Base-by-base conservation (phyloP, 2,888 invertebrate genomes). In the Tineola bisselliella region DNA sequence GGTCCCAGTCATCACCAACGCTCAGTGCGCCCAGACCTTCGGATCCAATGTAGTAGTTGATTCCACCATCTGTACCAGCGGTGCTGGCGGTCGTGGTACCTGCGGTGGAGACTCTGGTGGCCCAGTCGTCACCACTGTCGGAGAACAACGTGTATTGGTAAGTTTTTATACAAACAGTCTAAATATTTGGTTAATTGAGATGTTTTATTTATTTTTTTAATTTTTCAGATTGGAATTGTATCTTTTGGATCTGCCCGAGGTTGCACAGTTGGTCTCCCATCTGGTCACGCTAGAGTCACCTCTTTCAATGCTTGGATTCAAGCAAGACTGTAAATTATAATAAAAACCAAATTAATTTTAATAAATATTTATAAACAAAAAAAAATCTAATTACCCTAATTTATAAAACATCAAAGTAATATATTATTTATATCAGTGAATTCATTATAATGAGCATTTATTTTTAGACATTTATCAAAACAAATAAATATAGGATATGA, bases 11-110 rank as follows among this genome's bases (percentile, higher is more conserved):
- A 70, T 76, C 31, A 64, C 66, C 48, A 73, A 75, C 62, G 12
- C 60, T 8, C 59, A 62, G 12, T 81, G 81, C 66, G 70, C 70
- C 52, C 59, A 69, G 13, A 64, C 65, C 17, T 79, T 70, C 66
- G 66, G 74, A 15, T 59, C 17, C 8, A 59, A 11, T 3, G 70
- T 79, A 30, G 38, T 38, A 10, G 64, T 66, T 38, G 62, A 62
- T 6, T 66, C 65, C 8, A 75, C 79, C 61, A 68, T 81, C 25
- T 81, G 81, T 63, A 69, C 73, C 3, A 67, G 67, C 57, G 77
- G 74, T 25, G 61, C 64, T 31, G 65, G 66, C 13, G 70, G 73
- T 13, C 70, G 66, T 63, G 70, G 74, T 62, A 71, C 74, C 58
- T 80, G 81, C 69, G 70, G 66, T 54, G 66, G 66, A 38, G 66